Conservation (phyloP, 1,140 invertebrate species). For the Atopsyche davidsoni region DNA sequence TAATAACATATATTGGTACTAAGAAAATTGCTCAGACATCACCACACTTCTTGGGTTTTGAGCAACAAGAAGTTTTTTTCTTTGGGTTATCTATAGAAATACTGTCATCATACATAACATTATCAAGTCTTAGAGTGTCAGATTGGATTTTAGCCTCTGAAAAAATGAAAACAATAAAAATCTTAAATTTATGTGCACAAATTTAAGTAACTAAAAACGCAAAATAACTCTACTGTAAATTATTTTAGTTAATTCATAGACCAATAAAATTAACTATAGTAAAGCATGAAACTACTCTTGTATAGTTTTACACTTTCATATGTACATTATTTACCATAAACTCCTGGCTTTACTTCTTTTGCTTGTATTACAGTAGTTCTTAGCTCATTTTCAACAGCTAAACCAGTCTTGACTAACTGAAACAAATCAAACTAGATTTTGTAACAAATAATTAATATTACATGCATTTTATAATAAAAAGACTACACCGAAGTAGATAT, state of each 20-base stretch:
- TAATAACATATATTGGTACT: too few species aligned
- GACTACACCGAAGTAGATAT: conserved; percentile 13
- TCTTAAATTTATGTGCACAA: not conserved
- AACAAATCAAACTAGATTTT: conserved; percentile 31
- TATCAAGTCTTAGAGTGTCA: conserved; percentile 24
- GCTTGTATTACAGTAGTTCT: conserved; percentile 60
- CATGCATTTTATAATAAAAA: conserved; percentile 11
- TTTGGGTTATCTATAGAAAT: too few species aligned
- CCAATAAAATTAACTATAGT: too few species aligned
- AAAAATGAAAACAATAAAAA: conserved; percentile 9
- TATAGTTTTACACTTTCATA: too few species aligned
- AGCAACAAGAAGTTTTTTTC: too few species aligned
- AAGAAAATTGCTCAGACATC: too few species aligned
- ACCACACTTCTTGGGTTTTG: too few species aligned
- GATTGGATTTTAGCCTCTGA: conserved; percentile 17
- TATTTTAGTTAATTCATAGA: too few species aligned
- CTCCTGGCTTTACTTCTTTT: conserved; percentile 52
- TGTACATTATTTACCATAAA: conserved; percentile 48
- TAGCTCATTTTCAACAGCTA: conserved; percentile 58
- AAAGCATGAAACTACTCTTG: too few species aligned
- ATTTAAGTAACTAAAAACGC: not conserved
- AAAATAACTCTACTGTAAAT: too few species aligned
- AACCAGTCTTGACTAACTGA: conserved; percentile 55
- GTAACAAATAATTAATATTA: conserved; percentile 8
- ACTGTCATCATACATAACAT: conserved; percentile 23